Conservation (phyloP, 2,113 vertebrate genomes). For the Lophotis ruficrista region DNA sequence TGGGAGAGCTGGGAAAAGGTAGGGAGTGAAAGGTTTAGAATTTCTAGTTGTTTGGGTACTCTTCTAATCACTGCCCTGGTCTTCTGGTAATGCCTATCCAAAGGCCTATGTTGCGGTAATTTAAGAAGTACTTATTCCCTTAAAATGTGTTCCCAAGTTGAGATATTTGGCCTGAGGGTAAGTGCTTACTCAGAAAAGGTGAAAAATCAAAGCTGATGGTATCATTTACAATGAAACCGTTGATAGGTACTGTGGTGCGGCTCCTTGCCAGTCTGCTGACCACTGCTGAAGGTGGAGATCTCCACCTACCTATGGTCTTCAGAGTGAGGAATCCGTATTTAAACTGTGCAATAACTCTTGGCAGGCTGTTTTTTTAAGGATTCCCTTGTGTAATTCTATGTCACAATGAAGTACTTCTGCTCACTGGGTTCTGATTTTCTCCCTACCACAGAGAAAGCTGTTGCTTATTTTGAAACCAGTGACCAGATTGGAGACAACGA, state of each 20-base stretch:
- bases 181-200: background rate
- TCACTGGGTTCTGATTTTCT: background rate
- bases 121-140: background rate
- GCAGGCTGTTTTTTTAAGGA: background rate
- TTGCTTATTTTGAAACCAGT: constrained; percentile 87
- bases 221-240: background rate
- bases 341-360: background rate
- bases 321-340: background rate
- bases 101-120: background rate
- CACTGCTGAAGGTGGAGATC: background rate
- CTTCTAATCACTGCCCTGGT: background rate
- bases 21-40: background rate
- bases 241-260: background rate
- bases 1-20: background rate
- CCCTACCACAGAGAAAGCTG: constrained; percentile 81
- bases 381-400: background rate
- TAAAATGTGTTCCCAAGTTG: background rate
- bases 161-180: background rate
- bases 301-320: background rate
- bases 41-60: background rate
- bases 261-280: background rate
- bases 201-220: background rate
- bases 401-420: background rate
- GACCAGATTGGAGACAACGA: constrained; percentile 88
- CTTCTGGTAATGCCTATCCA: background rate